A percentile compares a stretch with the other conserved stretches of the same genome.
Conservation (phyloP, 2,113 vertebrate genomes). For the Haemorhous mexicanus region DNA sequence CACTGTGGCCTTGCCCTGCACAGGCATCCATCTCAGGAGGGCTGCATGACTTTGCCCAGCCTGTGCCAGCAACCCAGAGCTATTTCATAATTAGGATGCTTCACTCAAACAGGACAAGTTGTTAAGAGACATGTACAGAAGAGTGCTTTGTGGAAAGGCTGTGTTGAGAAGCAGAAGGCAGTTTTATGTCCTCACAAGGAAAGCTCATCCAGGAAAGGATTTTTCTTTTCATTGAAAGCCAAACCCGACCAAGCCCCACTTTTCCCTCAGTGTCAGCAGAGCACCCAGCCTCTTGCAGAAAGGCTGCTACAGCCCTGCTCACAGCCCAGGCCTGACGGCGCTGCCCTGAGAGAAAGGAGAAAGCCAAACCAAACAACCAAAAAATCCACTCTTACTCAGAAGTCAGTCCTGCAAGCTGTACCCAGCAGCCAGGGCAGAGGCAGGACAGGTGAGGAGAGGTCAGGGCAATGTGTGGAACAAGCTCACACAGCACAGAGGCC, state of each 20-base stretch:
- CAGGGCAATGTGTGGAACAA: not conserved
- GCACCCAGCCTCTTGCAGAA: not conserved
- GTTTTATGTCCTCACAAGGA: not conserved
- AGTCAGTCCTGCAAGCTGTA: not conserved
- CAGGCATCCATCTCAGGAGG: not conserved
- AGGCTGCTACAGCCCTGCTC: not conserved
- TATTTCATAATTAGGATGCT: not conserved
- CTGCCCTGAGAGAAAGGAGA: not conserved
- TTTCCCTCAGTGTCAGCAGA: not conserved
- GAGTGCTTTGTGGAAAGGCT: not conserved
- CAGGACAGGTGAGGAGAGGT: not conserved
- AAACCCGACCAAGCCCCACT: not conserved
- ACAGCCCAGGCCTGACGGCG: not conserved
- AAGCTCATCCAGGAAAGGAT: not conserved
- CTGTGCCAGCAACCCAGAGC: not conserved
- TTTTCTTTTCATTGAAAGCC: not conserved
- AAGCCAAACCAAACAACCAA: constrained; percentile 3
- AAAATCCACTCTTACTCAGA: not conserved
- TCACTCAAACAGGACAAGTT: not conserved
- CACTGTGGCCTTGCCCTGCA: not conserved
- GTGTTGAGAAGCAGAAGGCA: not conserved
- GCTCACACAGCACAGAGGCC: not conserved
- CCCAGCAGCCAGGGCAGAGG: not conserved
- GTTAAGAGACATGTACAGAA: not conserved
- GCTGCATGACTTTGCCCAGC: not conserved